Percentiles rank a stretch among this genome's conserved stretches.
phyloP scores from a whole-genome alignment of 2,888 invertebrate genomes.

The Oscheius sp. region DNA sequence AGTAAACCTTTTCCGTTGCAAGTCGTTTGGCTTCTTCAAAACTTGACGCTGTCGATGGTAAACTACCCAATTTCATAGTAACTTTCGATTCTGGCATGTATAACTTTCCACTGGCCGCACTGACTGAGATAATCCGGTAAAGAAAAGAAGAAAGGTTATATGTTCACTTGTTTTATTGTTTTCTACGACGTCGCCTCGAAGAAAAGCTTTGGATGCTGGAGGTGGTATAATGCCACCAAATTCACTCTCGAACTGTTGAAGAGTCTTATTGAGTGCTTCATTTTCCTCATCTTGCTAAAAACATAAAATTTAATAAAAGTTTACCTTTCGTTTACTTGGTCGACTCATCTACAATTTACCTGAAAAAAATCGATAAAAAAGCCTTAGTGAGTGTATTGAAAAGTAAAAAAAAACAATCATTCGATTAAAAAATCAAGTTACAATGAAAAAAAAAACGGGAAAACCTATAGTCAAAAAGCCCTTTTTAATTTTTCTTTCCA shows the following conservation, averaged over 20 bases:
- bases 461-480: not conserved
- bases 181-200: slow-evolving; percentile 90
- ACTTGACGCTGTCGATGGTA: slow-evolving; percentile 23
- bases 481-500: not conserved
- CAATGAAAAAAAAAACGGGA: not conserved
- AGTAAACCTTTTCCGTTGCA: slow-evolving; percentile 60
- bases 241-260: slow-evolving; percentile 18
- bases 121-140: slow-evolving; percentile 11
- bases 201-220: slow-evolving; percentile 83
- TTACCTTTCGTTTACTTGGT: slow-evolving; percentile 26
- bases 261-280: slow-evolving; percentile 20
- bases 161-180: slow-evolving; percentile 48
- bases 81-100: slow-evolving; percentile 44
- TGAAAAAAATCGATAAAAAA: not conserved
- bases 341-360: not conserved
- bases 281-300: slow-evolving; percentile 21
- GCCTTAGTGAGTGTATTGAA: not conserved
- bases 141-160: slow-evolving; percentile 1
- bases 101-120: slow-evolving; percentile 35
- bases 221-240: slow-evolving; percentile 10
- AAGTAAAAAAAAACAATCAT: too few species aligned
- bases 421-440: too few species aligned
- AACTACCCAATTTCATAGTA: slow-evolving; percentile 25
- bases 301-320: not conserved
- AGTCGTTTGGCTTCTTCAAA: slow-evolving; percentile 62